Base-by-base conservation (phyloP, 2,113 vertebrate species). In the Typhlomys cinereus region DNA sequence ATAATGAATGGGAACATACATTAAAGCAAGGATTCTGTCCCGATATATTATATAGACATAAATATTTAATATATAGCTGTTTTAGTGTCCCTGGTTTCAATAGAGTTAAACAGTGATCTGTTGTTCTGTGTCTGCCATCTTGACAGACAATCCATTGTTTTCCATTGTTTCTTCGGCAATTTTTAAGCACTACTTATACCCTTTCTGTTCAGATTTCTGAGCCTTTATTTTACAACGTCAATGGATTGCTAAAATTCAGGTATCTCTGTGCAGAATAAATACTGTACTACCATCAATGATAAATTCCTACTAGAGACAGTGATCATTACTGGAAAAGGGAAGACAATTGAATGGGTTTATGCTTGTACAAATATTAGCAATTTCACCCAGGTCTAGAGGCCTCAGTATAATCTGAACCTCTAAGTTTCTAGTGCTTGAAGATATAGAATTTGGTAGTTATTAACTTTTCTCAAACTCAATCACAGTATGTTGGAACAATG, bases 401-500 rank as follows among this genome's bases (percentile, higher is more conserved):
- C 61, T 50, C 66, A 39, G 20, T 54, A 29, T 71, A 25, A 4
- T 27, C 64, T n/a, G 14, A 80, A 54, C 3, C 54, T 84, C 52
- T 54, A 20, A n/a, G 15, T 41, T 87, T 75, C 84, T 76, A 69
- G 39, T 92, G 79, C 29, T 73, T 78, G 71, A 78, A 73, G 23
- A 44, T 44, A 46, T 75, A 74, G 84, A 14, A 25, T 48, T 52
- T 62, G 57, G n/a, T 20, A 21, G n/a, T 59, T 71, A 5, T 3
- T 14, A n/a, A 44, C 48, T 48, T 69, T 31, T 85, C 25, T 88
- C 41, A 52, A 71, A 9, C 27, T 2, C 36, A 34, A 34, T 31
- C 18, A 7, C 11, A 34, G 27, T 4, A 0, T 66, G 18, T 1
- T 13, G 5, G 41, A 79, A 2, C 1, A 20, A 17, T 21, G 31